phyloP scores from a whole-genome alignment of 2,113 vertebrate genomes.

The Beaufortia kweichowensis region DNA sequence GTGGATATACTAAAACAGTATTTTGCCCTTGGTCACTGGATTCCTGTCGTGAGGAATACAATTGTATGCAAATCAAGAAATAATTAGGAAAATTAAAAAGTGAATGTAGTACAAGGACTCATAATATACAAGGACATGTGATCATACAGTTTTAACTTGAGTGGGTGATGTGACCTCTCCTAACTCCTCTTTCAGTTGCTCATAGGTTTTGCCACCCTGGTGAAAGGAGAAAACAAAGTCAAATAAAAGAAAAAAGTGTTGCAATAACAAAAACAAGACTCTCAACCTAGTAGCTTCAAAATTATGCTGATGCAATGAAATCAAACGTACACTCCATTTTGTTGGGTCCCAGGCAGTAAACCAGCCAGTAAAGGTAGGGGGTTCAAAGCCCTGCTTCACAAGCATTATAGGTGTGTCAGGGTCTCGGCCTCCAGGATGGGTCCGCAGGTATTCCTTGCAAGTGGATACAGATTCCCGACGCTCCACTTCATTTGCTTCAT shows the following conservation, averaged over 20 bases:
- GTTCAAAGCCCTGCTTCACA: conserved; percentile 87
- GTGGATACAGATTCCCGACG: conserved; percentile 70
- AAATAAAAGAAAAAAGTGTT: neutral
- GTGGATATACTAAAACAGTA: conserved; percentile 63
- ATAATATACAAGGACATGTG: neutral
- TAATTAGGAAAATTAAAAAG: neutral
- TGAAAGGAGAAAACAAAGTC: conserved; percentile 49
- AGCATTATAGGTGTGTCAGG: conserved; percentile 76
- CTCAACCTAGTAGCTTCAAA: no score
- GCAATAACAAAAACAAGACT: neutral
- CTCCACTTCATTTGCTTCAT: conserved; percentile 78
- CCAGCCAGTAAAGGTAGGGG: conserved; percentile 88
- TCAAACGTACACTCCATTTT: conserved; percentile 83
- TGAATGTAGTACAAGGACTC: neutral
- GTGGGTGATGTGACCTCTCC: conserved; percentile 67
- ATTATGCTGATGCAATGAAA: neutral
- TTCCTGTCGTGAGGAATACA: conserved; percentile 49
- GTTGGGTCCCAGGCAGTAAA: conserved; percentile 85
- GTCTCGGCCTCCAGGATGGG: conserved; percentile 82
- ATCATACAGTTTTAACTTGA: conserved; percentile 64
- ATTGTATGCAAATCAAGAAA: neutral
- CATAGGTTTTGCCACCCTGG: conserved; percentile 84
- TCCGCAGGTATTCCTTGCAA: conserved; percentile 81
- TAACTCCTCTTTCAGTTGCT: conserved; percentile 82
- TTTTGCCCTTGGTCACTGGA: conserved; percentile 29